These are phyloP conservation scores for Narcine bancroftii DNA, from an alignment of 2,113 vertebrate species.

Conservation along the genomic window DNA sequence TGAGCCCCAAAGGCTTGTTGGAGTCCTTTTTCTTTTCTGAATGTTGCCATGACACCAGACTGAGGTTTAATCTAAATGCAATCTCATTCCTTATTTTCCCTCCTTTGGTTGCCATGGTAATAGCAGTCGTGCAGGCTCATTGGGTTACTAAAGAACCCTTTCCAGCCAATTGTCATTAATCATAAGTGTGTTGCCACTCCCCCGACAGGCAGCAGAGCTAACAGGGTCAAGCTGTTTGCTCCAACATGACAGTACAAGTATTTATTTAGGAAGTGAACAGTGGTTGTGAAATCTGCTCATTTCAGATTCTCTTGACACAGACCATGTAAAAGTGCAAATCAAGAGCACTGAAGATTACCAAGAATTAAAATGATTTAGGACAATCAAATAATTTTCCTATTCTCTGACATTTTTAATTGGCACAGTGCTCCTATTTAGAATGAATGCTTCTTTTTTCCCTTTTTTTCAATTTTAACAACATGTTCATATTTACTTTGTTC, in stretches of 20 bases:
- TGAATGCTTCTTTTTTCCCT: too few species aligned
- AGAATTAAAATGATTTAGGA: neutral
- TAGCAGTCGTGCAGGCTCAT: conserved; percentile 2
- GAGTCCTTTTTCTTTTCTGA: neutral
- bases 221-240: conserved; percentile 20
- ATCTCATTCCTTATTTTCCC: conserved; percentile 17
- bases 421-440: neutral
- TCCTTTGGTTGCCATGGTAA: conserved; percentile 18
- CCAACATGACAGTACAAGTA: conserved; percentile 22
- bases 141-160: neutral
- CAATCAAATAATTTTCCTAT: neutral
- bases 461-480: too few species aligned
- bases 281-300: neutral
- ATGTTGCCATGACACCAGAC: conserved; percentile 14
- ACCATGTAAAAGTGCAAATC: neutral
- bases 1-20: conserved; percentile 8
- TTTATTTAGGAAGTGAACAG: conserved; percentile 16
- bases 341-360: neutral
- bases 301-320: neutral
- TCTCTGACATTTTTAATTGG: neutral
- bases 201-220: neutral
- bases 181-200: neutral
- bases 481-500: too few species aligned
- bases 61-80: conserved; percentile 32
- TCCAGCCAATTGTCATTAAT: conserved; percentile 25